phyloP scores from a whole-genome alignment of 2,888 invertebrate genomes.

The Cataglyphis altisquamis region DNA sequence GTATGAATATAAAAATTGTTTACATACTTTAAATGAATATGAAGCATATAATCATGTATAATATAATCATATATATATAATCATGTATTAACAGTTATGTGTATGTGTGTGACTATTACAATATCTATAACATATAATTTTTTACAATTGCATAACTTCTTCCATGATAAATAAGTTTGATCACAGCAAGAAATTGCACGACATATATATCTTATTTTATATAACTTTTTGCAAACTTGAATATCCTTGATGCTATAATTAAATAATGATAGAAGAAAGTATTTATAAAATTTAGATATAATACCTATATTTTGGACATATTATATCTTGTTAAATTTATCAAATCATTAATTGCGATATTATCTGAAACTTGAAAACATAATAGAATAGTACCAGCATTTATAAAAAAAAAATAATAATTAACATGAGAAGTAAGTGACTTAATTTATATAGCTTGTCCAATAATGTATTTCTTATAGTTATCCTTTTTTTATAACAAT shows the following conservation, averaged over 20 bases:
- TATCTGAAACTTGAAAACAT: not conserved
- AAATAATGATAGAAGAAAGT: not conserved
- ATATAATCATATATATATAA: no score
- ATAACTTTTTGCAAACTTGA: not conserved
- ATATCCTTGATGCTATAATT: not conserved
- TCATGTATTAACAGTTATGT: not conserved
- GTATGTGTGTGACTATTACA: not conserved
- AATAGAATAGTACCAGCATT: not conserved
- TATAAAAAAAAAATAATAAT: not conserved
- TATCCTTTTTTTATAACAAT: not conserved
- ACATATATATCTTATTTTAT: not conserved
- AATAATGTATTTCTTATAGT: not conserved
- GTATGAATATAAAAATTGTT: not conserved
- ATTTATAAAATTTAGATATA: not conserved
- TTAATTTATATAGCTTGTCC: not conserved
- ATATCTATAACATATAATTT: not conserved
- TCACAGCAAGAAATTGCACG: not conserved
- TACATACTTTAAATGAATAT: not conserved
- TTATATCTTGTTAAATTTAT: not conserved
- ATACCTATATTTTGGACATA: not conserved
- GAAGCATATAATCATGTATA: not conserved
- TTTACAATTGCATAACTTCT: constrained; percentile 11
- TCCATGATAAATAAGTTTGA: not conserved
- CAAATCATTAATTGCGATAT: not conserved
- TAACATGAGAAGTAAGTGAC: not conserved